Base-by-base conservation (phyloP, 2,797 vertebrate genomes). In the Anableps anableps region DNA sequence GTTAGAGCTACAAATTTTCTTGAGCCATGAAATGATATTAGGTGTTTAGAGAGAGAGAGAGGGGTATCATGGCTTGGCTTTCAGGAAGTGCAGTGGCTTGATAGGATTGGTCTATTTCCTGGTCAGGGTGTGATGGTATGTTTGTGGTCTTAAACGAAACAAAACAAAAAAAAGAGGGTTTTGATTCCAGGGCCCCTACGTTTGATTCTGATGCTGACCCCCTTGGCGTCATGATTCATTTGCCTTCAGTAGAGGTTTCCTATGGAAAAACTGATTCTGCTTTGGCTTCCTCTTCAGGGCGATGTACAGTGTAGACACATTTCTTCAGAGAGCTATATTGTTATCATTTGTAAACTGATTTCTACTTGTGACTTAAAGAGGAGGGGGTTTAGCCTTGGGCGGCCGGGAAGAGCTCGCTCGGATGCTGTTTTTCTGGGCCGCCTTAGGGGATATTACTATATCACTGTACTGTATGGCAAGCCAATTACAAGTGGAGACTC, bases 191-290 rank as follows among this genome's bases (percentile, higher is more conserved):
- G 94, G 93, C 95, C 93, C 92, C 93, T 91, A 94, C 89, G 50
- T 94, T 72, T 93, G 92, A 93, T 94, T 92, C 89, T 92, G 92
- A 94, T 93, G 92, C 92, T 93, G 92, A 94, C 91, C 92, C 89
- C 88, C 90, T 91, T 90, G 91, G 93, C 80, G 91, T 96, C 95
- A 94, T 90, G 94, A 93, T 93, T 95, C 92, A 93, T 96, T 96
- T 96, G 96, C 96, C 96, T 96, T 96, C 95, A 95, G 95, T 96
- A 95, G 95, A 96, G 95, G 94, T 96, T 97, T 97, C 96, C 96
- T 96, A 96, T 96, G 96, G 96, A 96, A 96, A 96, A 95, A 94
- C 92, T 93, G 94, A 96, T 95, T 96, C 95, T 95, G 94, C 95
- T 96, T 96, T 95, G 95, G 94, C 95, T 95, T 96, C 93, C 94